These are phyloP conservation scores for Pterostichus niger DNA, from an alignment of 2,888 invertebrate species.

Conservation along the genomic window DNA sequence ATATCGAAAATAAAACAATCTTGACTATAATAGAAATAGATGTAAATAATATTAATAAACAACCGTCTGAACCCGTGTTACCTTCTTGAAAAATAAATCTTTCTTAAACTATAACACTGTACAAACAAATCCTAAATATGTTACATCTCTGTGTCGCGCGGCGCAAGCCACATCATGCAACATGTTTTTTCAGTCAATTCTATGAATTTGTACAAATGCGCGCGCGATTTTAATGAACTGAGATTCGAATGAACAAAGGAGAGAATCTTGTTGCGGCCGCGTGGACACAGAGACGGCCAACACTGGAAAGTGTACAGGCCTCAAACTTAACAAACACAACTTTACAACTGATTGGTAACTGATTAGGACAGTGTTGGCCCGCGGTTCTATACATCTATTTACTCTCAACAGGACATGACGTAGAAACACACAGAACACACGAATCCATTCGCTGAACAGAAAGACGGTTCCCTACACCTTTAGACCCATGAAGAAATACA, in stretches of 20 bases:
- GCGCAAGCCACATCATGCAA: conserved; percentile 27
- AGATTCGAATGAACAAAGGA: conserved; percentile 52
- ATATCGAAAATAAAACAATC: conserved; percentile 67
- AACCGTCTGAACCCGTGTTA: conserved; percentile 69
- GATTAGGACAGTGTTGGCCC: conserved; percentile 45
- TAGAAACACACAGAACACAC: conserved; percentile 53
- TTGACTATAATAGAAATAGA: conserved; percentile 3
- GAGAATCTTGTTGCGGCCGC: not conserved
- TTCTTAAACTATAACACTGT: conserved; percentile 70
- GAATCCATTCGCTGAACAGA: conserved; percentile 39
- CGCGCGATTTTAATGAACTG: conserved; percentile 41
- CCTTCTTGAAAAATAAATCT: conserved; percentile 63
- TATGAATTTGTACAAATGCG: conserved; percentile 61
- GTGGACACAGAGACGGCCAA: conserved; percentile 36
- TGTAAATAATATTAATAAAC: conserved; percentile 45
- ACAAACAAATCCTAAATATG: conserved; percentile 69
- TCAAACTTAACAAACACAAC: conserved; percentile 30
- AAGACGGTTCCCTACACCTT: conserved; percentile 56
- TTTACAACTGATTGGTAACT: conserved; percentile 49
- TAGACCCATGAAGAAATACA: conserved; percentile 57
- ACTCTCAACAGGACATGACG: conserved; percentile 40
- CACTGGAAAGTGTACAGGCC: not conserved
- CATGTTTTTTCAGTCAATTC: conserved; percentile 51
- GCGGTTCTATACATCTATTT: conserved; percentile 38
- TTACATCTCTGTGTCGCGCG: conserved; percentile 50